Evolutionary conservation across 2,797 vertebrate genomes (phyloP).

Genomic region (Hozukius guyotensis): DNA sequence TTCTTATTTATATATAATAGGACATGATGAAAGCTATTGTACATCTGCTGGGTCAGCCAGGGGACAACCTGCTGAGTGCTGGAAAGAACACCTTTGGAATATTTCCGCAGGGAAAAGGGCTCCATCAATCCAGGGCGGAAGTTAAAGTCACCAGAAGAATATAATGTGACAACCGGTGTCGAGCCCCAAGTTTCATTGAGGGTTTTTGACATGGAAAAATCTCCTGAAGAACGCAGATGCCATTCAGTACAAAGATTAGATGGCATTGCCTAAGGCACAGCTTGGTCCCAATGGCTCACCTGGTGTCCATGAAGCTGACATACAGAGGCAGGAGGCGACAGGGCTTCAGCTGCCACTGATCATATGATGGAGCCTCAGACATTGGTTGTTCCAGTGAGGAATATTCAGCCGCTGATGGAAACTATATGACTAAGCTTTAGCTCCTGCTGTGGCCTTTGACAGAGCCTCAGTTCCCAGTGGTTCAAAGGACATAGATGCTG

Average conservation of each 20-base stretch:
- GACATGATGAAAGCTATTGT: neutral
- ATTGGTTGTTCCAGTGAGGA: neutral
- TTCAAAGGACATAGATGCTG: neutral
- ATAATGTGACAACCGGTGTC: neutral
- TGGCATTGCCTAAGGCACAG: no score
- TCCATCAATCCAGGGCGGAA: neutral
- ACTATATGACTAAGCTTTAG: neutral
- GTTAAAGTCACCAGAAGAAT: neutral
- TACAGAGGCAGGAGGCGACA: neutral
- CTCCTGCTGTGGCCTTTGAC: neutral
- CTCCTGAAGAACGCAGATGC: no score
- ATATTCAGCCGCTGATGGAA: neutral
- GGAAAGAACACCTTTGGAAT: neutral
- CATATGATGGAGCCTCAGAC: neutral
- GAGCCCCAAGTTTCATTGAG: neutral
- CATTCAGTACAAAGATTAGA: no score
- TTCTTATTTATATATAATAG: no score
- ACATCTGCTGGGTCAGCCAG: neutral
- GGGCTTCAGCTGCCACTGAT: neutral
- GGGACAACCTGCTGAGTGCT: neutral
- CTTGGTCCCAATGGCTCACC: neutral
- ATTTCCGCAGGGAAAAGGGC: neutral
- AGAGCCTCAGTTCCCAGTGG: neutral
- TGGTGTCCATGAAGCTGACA: neutral
- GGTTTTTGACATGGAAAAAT: no score